phyloP scores from a whole-genome alignment of 2,797 vertebrate species.

The Karalla daura region DNA sequence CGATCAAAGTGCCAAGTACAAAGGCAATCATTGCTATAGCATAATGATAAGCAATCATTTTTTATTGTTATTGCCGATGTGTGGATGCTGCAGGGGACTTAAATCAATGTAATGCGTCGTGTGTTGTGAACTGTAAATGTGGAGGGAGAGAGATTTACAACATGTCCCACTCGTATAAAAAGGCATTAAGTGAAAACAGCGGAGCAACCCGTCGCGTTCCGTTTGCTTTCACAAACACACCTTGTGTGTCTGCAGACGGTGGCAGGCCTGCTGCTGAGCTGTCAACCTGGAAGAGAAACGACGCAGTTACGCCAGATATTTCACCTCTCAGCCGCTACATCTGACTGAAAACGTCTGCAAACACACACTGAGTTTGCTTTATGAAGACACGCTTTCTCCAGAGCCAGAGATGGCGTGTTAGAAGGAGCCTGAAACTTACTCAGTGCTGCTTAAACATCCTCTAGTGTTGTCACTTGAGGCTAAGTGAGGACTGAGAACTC shows the following conservation, averaged over 20 bases:
- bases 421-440: too few species aligned
- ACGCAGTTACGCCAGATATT: background rate
- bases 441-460: too few species aligned
- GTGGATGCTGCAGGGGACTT: background rate
- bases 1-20: too few species aligned
- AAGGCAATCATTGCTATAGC: background rate
- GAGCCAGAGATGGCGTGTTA: too few species aligned
- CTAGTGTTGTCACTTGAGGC: too few species aligned
- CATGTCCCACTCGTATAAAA: background rate
- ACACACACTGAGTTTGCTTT: too few species aligned
- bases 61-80: background rate
- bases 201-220: too few species aligned
- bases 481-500: too few species aligned
- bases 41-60: too few species aligned
- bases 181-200: background rate
- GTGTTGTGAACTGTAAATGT: background rate
- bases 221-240: constrained; percentile 37
- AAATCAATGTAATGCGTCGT: too few species aligned
- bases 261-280: constrained; percentile 11
- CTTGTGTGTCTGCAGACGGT: constrained; percentile 32
- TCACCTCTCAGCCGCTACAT: background rate
- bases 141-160: background rate
- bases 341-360: too few species aligned
- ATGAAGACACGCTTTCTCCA: too few species aligned
- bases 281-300: constrained; percentile 41